These are phyloP conservation scores for Hymenopus coronatus DNA, from an alignment of 2,888 invertebrate species.

Conservation along the genomic window DNA sequence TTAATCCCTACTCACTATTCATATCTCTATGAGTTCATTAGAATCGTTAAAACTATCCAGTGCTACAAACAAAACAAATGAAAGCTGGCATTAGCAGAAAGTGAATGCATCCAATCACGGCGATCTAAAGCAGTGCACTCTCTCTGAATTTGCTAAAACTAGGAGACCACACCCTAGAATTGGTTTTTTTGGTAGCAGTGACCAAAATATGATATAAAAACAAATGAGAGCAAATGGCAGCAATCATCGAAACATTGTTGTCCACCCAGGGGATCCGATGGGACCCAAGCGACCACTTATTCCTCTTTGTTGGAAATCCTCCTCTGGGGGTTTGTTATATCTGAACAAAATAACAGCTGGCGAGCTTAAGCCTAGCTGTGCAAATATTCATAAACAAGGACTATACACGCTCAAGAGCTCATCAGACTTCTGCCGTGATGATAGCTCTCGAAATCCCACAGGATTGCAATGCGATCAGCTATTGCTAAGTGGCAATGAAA, in stretches of 20 bases:
- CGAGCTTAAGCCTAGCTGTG: not conserved
- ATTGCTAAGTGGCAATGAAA: not conserved
- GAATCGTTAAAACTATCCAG: too few species aligned
- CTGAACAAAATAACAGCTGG: not conserved
- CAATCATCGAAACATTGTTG: not conserved
- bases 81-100: too few species aligned
- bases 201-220: not conserved
- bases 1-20: too few species aligned
- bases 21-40: too few species aligned
- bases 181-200: too few species aligned
- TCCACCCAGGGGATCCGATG: not conserved
- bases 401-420: not conserved
- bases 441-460: not conserved
- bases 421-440: not conserved
- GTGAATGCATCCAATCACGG: too few species aligned
- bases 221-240: not conserved
- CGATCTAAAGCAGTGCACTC: too few species aligned
- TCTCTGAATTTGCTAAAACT: too few species aligned
- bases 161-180: too few species aligned
- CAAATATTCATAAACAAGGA: not conserved
- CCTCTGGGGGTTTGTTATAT: not conserved
- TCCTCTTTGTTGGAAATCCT: not conserved
- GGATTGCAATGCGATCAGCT: not conserved
- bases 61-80: too few species aligned
- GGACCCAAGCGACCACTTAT: not conserved